Evolutionary conservation across 2,113 vertebrate species (phyloP).

Genomic region (Cranoglanis bouderius): DNA sequence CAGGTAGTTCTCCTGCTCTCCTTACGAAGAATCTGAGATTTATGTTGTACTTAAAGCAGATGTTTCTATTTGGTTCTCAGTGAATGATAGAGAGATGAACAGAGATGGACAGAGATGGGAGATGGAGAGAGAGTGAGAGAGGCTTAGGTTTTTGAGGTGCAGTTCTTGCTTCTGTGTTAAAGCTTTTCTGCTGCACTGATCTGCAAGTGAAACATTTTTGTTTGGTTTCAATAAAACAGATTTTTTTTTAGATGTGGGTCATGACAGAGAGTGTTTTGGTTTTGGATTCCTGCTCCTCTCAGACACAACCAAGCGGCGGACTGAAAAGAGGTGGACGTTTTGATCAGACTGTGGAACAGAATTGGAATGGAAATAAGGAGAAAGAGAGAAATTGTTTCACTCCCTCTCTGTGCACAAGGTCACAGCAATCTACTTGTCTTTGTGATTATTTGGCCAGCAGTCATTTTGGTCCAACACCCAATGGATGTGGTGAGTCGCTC

Average conservation of each 20-base stretch:
- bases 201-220: background rate
- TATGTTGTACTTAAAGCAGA: conserved; percentile 37
- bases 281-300: background rate
- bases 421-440: background rate
- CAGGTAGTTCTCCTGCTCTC: background rate
- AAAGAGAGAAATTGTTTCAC: conserved; percentile 9
- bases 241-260: background rate
- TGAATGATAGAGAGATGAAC: background rate
- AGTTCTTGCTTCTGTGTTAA: background rate
- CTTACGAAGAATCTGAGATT: background rate
- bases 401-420: conserved; percentile 4
- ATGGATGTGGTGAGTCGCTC: conserved; percentile 1
- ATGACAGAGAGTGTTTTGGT: background rate
- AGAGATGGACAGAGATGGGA: too few relatives aligned
- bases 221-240: conserved; percentile 10
- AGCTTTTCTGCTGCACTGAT: background rate
- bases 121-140: background rate
- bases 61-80: conserved; percentile 30
- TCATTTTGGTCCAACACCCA: conserved; percentile 11
- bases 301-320: background rate
- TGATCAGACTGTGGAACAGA: conserved; percentile 34
- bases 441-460: conserved; percentile 26
- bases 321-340: conserved; percentile 30
- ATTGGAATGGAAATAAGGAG: conserved; percentile 28
- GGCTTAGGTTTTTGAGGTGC: background rate